These are phyloP conservation scores for Ypsolopha scabrella DNA, from an alignment of 2,888 invertebrate genomes.

Conservation along the genomic window DNA sequence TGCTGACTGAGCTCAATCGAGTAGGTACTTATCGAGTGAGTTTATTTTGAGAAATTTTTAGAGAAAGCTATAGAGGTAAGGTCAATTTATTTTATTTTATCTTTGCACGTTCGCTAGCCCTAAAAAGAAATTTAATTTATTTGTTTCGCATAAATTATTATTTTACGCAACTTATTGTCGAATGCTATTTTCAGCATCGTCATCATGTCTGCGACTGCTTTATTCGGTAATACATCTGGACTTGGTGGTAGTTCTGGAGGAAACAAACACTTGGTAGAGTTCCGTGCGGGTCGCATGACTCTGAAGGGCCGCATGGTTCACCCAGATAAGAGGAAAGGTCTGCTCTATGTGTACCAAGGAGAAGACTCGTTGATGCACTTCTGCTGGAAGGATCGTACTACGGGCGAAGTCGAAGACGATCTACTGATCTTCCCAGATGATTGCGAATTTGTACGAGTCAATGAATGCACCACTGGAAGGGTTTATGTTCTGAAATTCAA, in stretches of 20 bases:
- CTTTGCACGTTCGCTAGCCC: too few relatives aligned
- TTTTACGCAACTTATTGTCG: too few relatives aligned
- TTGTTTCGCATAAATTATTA: too few relatives aligned
- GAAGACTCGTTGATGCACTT: conserved; percentile 99
- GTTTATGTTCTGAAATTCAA: conserved; percentile 97
- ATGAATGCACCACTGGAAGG: conserved; percentile 95
- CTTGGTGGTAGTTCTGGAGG: conserved; percentile 85
- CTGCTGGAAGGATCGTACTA: conserved; percentile 98
- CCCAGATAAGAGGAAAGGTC: conserved; percentile 95
- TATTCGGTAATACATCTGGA: conserved; percentile 81
- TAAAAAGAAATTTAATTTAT: too few relatives aligned
- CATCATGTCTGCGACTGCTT: conserved; percentile 75
- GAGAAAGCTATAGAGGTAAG: too few relatives aligned
- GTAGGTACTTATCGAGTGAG: too few relatives aligned
- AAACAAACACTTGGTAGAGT: conserved; percentile 93
- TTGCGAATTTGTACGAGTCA: conserved; percentile 94
- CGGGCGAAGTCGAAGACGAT: conserved; percentile 96
- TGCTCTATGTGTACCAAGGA: conserved; percentile 94
- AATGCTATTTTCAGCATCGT: too few relatives aligned
- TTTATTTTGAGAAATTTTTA: too few relatives aligned
- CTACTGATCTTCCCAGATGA: conserved; percentile 99
- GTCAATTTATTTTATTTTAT: too few relatives aligned
- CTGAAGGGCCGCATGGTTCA: conserved; percentile 93
- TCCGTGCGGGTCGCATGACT: conserved; percentile 96
- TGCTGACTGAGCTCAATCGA: too few relatives aligned